Evolutionary conservation across 1,140 invertebrate genomes (phyloP), one percentile per base, ranked within the genome.

Genomic region (Drosophila busckii): DNA sequence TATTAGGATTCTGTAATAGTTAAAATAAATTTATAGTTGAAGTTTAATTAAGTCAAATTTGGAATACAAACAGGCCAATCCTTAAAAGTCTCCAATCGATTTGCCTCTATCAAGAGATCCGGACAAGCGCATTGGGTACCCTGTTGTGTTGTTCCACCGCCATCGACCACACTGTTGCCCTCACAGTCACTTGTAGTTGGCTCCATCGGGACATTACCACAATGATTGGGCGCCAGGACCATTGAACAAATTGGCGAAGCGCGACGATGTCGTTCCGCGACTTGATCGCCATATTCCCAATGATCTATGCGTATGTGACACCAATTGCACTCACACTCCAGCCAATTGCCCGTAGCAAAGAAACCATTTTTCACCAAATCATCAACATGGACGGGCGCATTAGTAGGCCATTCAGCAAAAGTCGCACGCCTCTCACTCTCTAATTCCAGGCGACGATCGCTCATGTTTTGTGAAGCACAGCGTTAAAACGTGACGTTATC

Each of bases 321-420:
- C 55, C 90, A 89, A 70, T 94, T 94, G 85, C 94, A 96, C 78
- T 94, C 89, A 2, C 94, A 93, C 69, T 93, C 91, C 7, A 91
- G 87, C 20, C 88, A 91, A 55, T 88, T 87, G 16, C 93, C 93
- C 1, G 91, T 92, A 34, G 93, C 95, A 82, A 91, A 96, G 88
- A 97, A 96, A 6, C 95, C 95, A 28, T 93, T 94, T 84, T 92
- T 92, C 2, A 94, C 94, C 62, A 97, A 90, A 73, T 80, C 75
- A 17, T 54, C 90, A 1, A 95, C 90, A 19, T 90, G 88, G 12
- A 92, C 91, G 80, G 91, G 90, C 10, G 73, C 73, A 20, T 80
- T 80, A 87, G 56, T 31, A 93, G 94, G 95, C 95, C 96, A 63
- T 89, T 88, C 9, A 54, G 60, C 84, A 94, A 96, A 20, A 92